Conservation (phyloP, 2,888 invertebrate genomes). For the Amiota communis region DNA sequence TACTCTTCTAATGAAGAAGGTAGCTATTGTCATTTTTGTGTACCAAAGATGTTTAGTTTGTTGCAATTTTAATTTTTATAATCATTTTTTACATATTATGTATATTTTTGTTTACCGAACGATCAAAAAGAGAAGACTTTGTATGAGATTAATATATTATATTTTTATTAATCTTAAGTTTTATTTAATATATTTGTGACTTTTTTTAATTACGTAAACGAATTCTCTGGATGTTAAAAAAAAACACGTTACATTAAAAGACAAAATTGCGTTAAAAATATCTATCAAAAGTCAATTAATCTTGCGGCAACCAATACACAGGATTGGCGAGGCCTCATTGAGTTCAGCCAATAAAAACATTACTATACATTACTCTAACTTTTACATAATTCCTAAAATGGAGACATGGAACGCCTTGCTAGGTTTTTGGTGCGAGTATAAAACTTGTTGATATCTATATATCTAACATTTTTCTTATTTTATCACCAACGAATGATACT, state of each 20-base stretch:
- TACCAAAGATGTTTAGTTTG: constrained; percentile 56
- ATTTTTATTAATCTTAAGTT: not conserved
- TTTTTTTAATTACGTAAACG: constrained; percentile 3
- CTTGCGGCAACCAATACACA: no score
- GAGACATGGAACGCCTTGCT: no score
- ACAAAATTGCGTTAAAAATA: not conserved
- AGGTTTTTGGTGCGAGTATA: no score
- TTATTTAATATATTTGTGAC: not conserved
- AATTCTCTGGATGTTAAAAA: constrained; percentile 2
- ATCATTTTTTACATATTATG: not conserved
- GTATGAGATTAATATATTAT: constrained; percentile 10
- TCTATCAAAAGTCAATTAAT: no score
- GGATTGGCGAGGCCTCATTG: no score
- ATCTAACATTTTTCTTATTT: no score
- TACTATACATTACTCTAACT: no score
- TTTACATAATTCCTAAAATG: no score
- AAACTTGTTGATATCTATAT: no score
- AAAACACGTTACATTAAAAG: not conserved
- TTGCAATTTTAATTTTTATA: constrained; percentile 33
- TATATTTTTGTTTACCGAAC: not conserved
- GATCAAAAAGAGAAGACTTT: constrained; percentile 10
- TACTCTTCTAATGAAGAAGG: constrained; percentile 23
- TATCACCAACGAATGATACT: no score
- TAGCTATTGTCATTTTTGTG: constrained; percentile 52
- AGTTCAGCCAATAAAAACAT: no score